Evolutionary conservation across 2,113 vertebrate genomes (phyloP).

Genomic region (Tauraco erythrolophus): DNA sequence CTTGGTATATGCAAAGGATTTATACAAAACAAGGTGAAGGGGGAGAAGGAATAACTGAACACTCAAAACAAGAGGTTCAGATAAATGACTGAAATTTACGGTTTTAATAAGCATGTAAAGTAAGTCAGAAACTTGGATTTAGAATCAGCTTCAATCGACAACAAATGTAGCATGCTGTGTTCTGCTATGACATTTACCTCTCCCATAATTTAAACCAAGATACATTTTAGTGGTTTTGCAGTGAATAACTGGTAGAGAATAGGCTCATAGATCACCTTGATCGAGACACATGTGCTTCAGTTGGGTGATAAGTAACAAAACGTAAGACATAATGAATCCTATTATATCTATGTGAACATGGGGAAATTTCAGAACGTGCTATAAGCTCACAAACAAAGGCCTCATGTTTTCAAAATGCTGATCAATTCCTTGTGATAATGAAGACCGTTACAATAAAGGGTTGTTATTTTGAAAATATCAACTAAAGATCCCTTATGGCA

Average conservation of each 20-base stretch:
- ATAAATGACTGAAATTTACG: background rate
- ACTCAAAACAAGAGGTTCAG: background rate
- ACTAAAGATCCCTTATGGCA: background rate
- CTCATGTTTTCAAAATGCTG: accelerated
- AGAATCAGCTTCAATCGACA: background rate
- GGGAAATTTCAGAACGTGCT: background rate
- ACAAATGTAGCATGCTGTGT: background rate
- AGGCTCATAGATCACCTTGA: background rate
- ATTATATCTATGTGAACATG: background rate
- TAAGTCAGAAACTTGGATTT: background rate
- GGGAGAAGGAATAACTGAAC: background rate
- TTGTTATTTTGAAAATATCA: background rate
- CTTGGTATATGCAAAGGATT: background rate
- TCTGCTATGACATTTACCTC: background rate
- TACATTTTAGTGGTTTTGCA: background rate
- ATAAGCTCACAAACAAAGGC: background rate
- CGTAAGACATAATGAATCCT: background rate
- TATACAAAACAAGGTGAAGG: background rate
- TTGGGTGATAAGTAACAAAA: background rate
- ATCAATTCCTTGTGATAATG: background rate
- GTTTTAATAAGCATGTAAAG: background rate
- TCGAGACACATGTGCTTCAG: background rate
- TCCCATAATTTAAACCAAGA: background rate
- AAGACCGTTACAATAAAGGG: background rate
- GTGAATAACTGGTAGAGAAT: background rate